Conservation (phyloP, 2,888 invertebrate species). For the Ceramica pisi region DNA sequence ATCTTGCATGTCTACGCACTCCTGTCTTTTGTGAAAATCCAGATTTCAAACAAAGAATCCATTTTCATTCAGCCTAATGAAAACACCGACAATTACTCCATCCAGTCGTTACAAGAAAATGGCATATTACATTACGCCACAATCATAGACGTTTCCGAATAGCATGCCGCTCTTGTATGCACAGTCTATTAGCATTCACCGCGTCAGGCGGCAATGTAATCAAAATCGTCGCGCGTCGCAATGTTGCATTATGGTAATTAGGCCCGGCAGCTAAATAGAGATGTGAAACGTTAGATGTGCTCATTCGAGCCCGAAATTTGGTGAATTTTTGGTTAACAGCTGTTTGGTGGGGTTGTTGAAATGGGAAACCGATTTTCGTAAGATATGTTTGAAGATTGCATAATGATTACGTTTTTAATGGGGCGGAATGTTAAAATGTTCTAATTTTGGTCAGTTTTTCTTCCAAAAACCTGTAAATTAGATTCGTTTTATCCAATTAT, state of each 20-base stretch:
- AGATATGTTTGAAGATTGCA: conserved; percentile 17
- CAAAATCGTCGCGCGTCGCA: conserved; percentile 81
- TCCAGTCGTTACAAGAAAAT: conserved; percentile 59
- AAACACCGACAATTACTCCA: conserved; percentile 38
- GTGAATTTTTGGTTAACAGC: conserved; percentile 56
- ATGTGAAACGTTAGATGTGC: conserved; percentile 76
- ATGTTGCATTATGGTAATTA: conserved; percentile 85
- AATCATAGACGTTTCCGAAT: conserved; percentile 73
- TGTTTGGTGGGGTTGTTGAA: conserved; percentile 17
- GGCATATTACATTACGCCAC: conserved; percentile 59
- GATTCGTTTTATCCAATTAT: too few relatives aligned
- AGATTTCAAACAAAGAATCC: conserved; percentile 4
- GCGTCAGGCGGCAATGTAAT: conserved; percentile 81
- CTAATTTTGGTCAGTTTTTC: background rate
- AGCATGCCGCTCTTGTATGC: conserved; percentile 71
- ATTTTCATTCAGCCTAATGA: conserved; percentile 19
- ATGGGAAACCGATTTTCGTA: conserved; percentile 9
- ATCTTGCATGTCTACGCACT: background rate
- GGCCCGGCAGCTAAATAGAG: conserved; percentile 76
- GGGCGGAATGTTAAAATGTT: background rate
- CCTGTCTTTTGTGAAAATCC: background rate
- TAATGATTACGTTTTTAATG: background rate
- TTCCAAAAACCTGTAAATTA: too few relatives aligned
- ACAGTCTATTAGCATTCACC: conserved; percentile 78
- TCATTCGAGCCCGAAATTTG: conserved; percentile 70